Evolutionary conservation across 2,797 vertebrate genomes (phyloP), one percentile per base, ranked within the genome.

Genomic region (Poeciliopsis turneri): DNA sequence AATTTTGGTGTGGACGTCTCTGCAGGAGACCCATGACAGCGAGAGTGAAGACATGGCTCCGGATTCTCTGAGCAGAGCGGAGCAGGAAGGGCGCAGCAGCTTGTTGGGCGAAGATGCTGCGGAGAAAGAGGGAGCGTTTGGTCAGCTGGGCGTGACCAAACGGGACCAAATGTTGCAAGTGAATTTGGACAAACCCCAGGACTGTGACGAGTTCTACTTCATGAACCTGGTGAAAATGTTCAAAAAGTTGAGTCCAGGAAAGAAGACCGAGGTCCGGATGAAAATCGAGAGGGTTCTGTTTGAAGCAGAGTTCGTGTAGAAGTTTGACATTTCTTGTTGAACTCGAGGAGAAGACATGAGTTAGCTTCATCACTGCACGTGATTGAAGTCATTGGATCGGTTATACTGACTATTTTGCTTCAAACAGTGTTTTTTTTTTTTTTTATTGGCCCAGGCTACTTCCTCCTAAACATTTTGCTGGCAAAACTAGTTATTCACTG

Each of bases 121-220:
- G 6, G 25, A 13, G 30, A 76, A 69, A 4, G 46, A 59, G 4
- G 72, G 59, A 18, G 6, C 55, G 5, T 43, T 1, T n/a, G 18
- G n/a, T 23, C 36, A 70, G 36, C 36, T 0, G 0, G 0, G 18
- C 3, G 30, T 51, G 9, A 74, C 55, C 13, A 81, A 76, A 77
- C 43, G 78, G 72, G 7, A 87, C 74, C 46, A n/a, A 74, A 74
- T 77, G 36, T 77, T 82, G 5, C 83, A 88, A 73, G 87, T 82
- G 18, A 41, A 84, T 51, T 0, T 51, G 25, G 83, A 87, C 3
- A 85, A 77, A 49, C 87, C 86, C 23, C 84, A 85, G 55, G 85
- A 90, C 57, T 88, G 86, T 0, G 88, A 90, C 55, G 86, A 90
- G 46, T 85, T 46, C 72, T 90, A 90, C 75, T 90, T 90, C 80